Base-by-base conservation (phyloP, 1,140 invertebrate genomes). In the Apocrypta bakeri region DNA sequence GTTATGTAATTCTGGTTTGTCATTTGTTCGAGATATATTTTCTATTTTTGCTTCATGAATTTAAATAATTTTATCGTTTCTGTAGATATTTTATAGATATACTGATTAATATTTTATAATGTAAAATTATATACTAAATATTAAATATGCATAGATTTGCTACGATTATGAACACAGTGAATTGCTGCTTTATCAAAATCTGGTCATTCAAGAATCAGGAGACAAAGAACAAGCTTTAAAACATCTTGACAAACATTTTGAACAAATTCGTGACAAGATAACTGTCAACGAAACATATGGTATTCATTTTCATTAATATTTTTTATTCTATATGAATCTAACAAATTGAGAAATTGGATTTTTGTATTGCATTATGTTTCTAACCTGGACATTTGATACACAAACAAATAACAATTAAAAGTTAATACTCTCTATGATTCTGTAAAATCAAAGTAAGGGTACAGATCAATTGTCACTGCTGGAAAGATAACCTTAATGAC, bases 161-260 rank as follows among this genome's bases (percentile, higher is more conserved):
- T 96, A 96, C 90, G 98, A 99, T 91, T 99, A 99, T 93, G 98
- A 99, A 91, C 97, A 99, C 90, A 98, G 98, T 90, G 98, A 99
- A 92, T 93, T 99, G 84, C 92, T 99, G 37, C 92, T 99, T 3
- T 99, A 99, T 91, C 98, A 99, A 93, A 98, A 98, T 91, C 95
- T 98, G 94, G 97, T 99, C 17, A 95, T 99, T 85, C 95, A 97
- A 87, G 99, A 99, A 92, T 97, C 98, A 27, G 97, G 97, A 17
- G 95, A 95, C 84, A 95, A 95, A 87, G 94, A 97, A 84, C 95
- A 97, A 87, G 98, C 98, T 6, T 91, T 99, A 63, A 94, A 95
- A 85, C 97, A 99, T 93, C 93, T 99, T 85, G 94, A 96, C 84
- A 96, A 95, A 85, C 97, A 97, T 91, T 95, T 97, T 90, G 93